Evolutionary conservation across 2,797 vertebrate species (phyloP).

Genomic region (Coluber constrictor): DNA sequence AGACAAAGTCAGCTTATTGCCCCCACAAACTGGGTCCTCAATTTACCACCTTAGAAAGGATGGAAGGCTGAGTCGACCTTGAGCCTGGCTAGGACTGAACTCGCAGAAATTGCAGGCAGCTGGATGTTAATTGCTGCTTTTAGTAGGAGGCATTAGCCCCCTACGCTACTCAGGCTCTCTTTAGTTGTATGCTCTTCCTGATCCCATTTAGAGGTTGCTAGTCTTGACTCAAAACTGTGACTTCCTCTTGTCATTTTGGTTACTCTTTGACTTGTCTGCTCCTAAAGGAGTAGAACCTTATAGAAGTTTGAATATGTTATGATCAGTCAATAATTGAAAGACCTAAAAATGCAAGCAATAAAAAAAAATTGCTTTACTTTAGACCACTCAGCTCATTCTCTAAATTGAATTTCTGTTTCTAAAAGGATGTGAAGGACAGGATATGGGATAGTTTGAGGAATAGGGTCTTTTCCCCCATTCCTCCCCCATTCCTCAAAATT

Average conservation of each 20-base stretch:
- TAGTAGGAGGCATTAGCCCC: too few relatives aligned
- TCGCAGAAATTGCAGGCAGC: too few relatives aligned
- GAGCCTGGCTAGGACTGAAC: too few relatives aligned
- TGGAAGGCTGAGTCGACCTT: too few relatives aligned
- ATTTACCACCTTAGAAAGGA: too few relatives aligned
- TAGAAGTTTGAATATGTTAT: neutral
- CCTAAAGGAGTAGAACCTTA: neutral
- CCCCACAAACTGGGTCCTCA: too few relatives aligned
- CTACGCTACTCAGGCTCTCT: neutral
- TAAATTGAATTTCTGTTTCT: neutral
- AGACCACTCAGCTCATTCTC: constrained; percentile 31
- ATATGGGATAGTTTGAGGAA: neutral
- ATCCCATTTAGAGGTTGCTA: neutral
- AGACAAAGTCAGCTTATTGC: too few relatives aligned
- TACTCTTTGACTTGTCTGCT: constrained; percentile 11
- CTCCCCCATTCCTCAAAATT: constrained; percentile 35
- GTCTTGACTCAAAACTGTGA: neutral
- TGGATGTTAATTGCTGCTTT: too few relatives aligned
- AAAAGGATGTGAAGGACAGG: constrained; percentile 2
- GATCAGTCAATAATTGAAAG: constrained; percentile 19
- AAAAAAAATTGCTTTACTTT: constrained; percentile 28
- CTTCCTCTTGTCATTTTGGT: neutral
- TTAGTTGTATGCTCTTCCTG: neutral
- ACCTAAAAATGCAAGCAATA: neutral
- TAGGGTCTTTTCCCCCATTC: constrained; percentile 31